phyloP scores from a whole-genome alignment of 1,140 invertebrate genomes.

The Ostrea edulis region DNA sequence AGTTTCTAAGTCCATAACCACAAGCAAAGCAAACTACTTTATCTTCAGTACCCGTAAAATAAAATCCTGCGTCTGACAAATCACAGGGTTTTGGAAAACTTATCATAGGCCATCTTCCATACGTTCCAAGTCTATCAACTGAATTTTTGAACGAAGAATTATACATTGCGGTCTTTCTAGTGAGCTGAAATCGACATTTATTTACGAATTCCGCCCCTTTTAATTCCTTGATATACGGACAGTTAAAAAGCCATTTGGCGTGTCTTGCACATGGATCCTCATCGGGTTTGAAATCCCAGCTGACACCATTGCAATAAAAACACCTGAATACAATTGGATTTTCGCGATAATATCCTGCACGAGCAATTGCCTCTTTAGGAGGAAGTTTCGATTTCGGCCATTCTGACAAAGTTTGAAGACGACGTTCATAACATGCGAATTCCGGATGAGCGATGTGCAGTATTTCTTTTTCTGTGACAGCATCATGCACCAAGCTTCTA shows the following conservation, averaged over 20 bases:
- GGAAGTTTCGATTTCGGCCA: constrained; percentile 9
- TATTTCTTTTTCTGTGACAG: constrained; percentile 8
- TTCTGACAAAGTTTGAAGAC: background rate
- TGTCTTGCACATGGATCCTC: constrained; percentile 44
- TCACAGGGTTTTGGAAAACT: background rate
- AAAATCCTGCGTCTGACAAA: constrained; percentile 40
- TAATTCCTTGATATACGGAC: constrained; percentile 22
- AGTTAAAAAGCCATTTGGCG: constrained; percentile 44
- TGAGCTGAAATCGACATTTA: constrained; percentile 4
- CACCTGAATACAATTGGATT: constrained; percentile 12
- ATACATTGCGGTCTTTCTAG: constrained; percentile 5
- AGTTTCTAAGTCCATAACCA: constrained; percentile 42
- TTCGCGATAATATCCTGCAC: constrained; percentile 40
- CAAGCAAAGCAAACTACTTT: constrained; percentile 39
- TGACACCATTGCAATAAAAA: constrained; percentile 39
- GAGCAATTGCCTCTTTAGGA: background rate
- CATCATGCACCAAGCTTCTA: constrained; percentile 43
- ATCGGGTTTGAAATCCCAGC: constrained; percentile 45
- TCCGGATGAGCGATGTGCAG: constrained; percentile 16
- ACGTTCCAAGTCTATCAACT: background rate
- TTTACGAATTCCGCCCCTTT: constrained; percentile 6
- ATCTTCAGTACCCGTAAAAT: constrained; percentile 39
- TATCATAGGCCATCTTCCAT: background rate
- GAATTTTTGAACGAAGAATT: background rate
- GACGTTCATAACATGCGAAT: background rate